phyloP scores from a whole-genome alignment of 37 sponge, comb jelly and placozoan genomes.

The Spongilla lacustris region DNA sequence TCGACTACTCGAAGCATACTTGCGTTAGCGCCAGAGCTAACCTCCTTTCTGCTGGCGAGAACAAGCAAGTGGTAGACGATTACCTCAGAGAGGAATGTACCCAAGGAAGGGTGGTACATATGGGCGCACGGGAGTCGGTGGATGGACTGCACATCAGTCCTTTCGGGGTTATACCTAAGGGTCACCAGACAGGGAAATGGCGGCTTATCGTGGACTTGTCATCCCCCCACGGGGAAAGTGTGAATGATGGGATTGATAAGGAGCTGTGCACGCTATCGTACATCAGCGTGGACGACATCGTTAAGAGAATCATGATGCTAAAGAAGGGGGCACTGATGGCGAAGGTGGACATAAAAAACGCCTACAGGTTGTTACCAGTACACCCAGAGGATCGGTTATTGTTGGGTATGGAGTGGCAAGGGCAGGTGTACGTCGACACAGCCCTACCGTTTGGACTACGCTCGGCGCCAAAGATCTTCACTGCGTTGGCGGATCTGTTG shows the following conservation, averaged over 20 bases:
- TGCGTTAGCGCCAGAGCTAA: not conserved
- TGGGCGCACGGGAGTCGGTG: not conserved
- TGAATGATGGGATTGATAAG: slow-evolving; percentile 24
- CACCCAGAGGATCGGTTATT: slow-evolving; percentile 27
- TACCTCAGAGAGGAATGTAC: not conserved
- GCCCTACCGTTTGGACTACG: slow-evolving; percentile 23
- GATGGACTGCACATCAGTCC: not conserved
- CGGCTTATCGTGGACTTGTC: slow-evolving; percentile 1
- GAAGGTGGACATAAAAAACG: slow-evolving; percentile 25
- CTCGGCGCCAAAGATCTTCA: slow-evolving; percentile 39
- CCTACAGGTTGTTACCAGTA: slow-evolving; percentile 21
- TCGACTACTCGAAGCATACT: not conserved
- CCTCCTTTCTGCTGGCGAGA: slow-evolving; percentile 3
- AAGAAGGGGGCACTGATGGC: slow-evolving; percentile 5
- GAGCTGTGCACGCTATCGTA: slow-evolving; percentile 29
- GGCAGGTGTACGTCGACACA: slow-evolving; percentile 13
- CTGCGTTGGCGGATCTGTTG: not conserved
- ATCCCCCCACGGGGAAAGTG: slow-evolving; percentile 4
- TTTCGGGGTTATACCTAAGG: slow-evolving; percentile 7
- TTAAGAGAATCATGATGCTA: not conserved
- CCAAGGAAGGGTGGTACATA: too few species aligned
- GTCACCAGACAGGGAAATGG: not conserved
- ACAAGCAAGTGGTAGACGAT: not conserved
- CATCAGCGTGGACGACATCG: slow-evolving; percentile 22
- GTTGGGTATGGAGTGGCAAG: slow-evolving; percentile 32